A percentile compares a stretch with the other conserved stretches of the same genome.
Evolutionary conservation across 2,888 invertebrate species (phyloP).

Genomic region (Prostheceraeus crozeri): DNA sequence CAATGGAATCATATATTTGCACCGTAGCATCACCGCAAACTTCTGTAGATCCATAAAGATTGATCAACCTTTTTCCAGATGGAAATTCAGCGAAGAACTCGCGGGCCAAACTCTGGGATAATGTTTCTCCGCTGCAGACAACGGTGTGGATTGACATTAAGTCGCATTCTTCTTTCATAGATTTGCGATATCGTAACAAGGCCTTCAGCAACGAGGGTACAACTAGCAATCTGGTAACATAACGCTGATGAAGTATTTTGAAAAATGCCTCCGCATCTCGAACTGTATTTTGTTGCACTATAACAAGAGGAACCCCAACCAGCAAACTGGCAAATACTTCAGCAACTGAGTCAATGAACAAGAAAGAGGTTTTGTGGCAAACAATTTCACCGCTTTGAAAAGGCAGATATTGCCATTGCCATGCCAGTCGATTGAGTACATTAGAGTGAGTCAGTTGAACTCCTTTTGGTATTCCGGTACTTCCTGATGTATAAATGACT

Average conservation of each 20-base stretch:
- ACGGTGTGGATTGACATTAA: slow-evolving; percentile 25
- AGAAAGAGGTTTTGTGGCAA: slow-evolving; percentile 80
- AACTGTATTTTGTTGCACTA: slow-evolving; percentile 68
- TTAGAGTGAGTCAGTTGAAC: slow-evolving; percentile 71
- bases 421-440: slow-evolving; percentile 66
- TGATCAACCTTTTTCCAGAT: slow-evolving; percentile 61
- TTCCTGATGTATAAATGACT: slow-evolving; percentile 77
- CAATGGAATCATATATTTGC: too few species aligned
- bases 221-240: slow-evolving; percentile 58
- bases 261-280: slow-evolving; percentile 72
- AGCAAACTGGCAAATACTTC: slow-evolving; percentile 80
- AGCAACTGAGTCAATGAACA: slow-evolving; percentile 79
- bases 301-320: slow-evolving; percentile 66
- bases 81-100: slow-evolving; percentile 66
- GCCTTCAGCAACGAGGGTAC: slow-evolving; percentile 76
- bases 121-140: slow-evolving; percentile 75
- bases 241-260: slow-evolving; percentile 64
- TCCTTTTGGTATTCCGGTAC: slow-evolving; percentile 80
- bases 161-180: background rate
- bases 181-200: slow-evolving; percentile 16
- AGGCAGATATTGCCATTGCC: slow-evolving; percentile 76
- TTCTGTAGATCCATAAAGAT: slow-evolving; percentile 82
- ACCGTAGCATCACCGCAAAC: slow-evolving; percentile 82
- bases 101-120: slow-evolving; percentile 66
- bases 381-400: slow-evolving; percentile 67